Conservation (phyloP, 1,140 invertebrate genomes). For the Kradibia gibbosae region DNA sequence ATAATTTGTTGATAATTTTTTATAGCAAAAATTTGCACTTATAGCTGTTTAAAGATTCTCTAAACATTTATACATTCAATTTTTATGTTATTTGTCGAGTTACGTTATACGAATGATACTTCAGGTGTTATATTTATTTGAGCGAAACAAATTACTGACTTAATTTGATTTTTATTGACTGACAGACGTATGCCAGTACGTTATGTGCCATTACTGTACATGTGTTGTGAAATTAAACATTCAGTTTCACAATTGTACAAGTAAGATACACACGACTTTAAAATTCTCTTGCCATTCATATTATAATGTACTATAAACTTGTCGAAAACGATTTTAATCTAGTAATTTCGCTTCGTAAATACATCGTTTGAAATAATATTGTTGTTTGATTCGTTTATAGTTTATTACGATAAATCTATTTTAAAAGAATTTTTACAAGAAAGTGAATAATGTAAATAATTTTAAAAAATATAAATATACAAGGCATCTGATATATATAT, state of each 20-base stretch:
- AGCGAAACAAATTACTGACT: conserved; percentile 44
- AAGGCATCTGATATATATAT: conserved; percentile 56
- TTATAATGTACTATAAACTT: conserved; percentile 52
- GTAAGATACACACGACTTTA: conserved; percentile 55
- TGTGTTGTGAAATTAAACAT: conserved; percentile 52
- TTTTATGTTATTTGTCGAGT: conserved; percentile 44
- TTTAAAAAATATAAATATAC: conserved; percentile 61
- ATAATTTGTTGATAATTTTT: conserved; percentile 46
- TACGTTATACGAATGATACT: conserved; percentile 47
- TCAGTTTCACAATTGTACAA: conserved; percentile 36
- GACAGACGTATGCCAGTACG: conserved; percentile 64
- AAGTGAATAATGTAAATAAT: conserved; percentile 63
- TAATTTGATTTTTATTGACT: conserved; percentile 46
- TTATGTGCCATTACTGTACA: conserved; percentile 68
- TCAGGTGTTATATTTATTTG: conserved; percentile 42
- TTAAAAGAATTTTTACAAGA: conserved; percentile 59
- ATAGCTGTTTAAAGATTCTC: conserved; percentile 11
- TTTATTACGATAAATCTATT: conserved; percentile 69
- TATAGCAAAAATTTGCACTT: conserved; percentile 24
- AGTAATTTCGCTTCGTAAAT: conserved; percentile 47
- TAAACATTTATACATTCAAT: conserved; percentile 29
- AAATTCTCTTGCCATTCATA: conserved; percentile 61
- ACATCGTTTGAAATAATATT: conserved; percentile 59
- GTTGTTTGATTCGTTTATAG: conserved; percentile 70
- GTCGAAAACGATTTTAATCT: conserved; percentile 40